Evolutionary conservation across 2,888 invertebrate species (phyloP).

Genomic region (Trachelus tabidus): DNA sequence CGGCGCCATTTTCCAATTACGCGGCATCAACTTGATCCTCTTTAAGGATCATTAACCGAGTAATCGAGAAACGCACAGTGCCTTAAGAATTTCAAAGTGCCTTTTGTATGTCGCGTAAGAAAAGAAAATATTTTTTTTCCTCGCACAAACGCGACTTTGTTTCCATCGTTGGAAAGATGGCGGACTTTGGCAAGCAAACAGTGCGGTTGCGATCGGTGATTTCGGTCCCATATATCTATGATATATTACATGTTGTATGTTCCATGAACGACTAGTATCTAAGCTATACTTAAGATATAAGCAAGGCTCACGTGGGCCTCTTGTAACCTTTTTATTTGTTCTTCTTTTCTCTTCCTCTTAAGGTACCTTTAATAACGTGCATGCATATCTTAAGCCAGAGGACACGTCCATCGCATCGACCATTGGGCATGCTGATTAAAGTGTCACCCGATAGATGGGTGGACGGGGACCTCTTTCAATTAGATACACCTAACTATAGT

Average conservation of each 20-base stretch:
- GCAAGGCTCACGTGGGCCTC: slow-evolving; percentile 56
- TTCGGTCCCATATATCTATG: slow-evolving; percentile 98
- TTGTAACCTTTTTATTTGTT: slow-evolving; percentile 14
- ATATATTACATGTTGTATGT: slow-evolving; percentile 94
- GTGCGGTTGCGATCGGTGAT: slow-evolving; percentile 72
- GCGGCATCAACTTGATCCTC: background rate
- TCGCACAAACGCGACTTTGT: background rate
- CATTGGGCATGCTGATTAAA: background rate
- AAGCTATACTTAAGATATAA: slow-evolving; percentile 16
- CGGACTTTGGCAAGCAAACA: slow-evolving; percentile 3
- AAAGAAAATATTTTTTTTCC: slow-evolving; percentile 27
- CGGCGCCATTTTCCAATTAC: slow-evolving; percentile 22
- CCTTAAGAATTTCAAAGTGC: background rate
- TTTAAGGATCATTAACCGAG: background rate
- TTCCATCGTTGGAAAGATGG: background rate
- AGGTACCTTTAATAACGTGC: background rate
- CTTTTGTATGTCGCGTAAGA: slow-evolving; percentile 9
- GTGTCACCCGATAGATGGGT: background rate
- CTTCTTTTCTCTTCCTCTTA: background rate
- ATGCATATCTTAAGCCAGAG: background rate
- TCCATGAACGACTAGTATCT: slow-evolving; percentile 82
- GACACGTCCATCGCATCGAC: too few species aligned
- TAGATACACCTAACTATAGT: background rate
- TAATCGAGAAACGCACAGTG: background rate
- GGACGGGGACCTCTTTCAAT: background rate